Conservation (phyloP, 2,113 vertebrate species). For the Catagonus wagneri region DNA sequence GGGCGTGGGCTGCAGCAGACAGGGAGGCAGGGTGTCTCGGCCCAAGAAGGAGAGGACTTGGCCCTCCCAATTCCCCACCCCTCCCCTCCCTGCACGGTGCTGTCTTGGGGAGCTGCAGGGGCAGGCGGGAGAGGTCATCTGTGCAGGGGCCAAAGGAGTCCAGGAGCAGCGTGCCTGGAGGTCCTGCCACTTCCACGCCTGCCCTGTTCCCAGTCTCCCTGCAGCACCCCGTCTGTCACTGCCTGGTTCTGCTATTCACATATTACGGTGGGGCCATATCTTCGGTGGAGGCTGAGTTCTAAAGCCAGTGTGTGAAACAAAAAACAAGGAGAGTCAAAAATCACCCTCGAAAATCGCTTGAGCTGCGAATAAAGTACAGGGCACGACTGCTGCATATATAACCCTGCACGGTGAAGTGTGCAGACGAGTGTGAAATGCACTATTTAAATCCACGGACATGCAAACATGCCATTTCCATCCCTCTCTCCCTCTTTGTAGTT, state of each 20-base stretch:
- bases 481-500: not conserved
- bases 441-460: not conserved
- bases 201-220: fast-evolving
- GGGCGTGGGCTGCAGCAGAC: not conserved
- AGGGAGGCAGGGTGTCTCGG: not conserved
- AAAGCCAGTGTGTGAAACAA: not conserved
- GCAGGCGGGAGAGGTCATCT: not conserved
- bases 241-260: no score
- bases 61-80: no score
- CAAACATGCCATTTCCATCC: not conserved
- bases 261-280: not conserved
- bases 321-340: not conserved
- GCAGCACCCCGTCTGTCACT: fast-evolving
- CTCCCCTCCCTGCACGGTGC: not conserved
- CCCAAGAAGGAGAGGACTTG: not conserved
- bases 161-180: not conserved
- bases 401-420: not conserved
- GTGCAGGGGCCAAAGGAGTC: not conserved
- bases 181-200: not conserved
- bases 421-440: not conserved
- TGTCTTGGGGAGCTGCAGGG: not conserved
- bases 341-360: not conserved
- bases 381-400: fast-evolving
- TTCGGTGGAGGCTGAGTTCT: not conserved
- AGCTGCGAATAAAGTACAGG: not conserved